These are phyloP conservation scores for Caenorhabditis tropicalis DNA, from an alignment of 1,140 invertebrate genomes.

Conservation along the genomic window DNA sequence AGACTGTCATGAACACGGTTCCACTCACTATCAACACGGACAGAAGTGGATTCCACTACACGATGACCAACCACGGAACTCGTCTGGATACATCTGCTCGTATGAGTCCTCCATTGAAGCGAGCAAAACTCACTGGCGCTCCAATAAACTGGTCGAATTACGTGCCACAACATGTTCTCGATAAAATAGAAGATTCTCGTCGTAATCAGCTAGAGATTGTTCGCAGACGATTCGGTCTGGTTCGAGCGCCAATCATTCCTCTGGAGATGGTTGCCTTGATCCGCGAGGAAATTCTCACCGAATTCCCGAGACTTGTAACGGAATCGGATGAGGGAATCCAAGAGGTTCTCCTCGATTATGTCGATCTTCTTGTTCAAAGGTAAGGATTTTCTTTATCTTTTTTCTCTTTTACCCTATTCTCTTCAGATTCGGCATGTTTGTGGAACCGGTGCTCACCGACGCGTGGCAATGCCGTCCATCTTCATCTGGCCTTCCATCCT, in stretches of 20 bases:
- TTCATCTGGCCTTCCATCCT: constrained; percentile 33
- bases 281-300: constrained; percentile 3
- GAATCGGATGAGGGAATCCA: constrained; percentile 25
- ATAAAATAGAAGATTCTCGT: constrained; percentile 12
- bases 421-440: constrained; percentile 54
- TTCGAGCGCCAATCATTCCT: not conserved
- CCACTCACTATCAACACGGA: not conserved
- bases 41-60: constrained; percentile 23
- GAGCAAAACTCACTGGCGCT: not conserved
- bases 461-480: constrained; percentile 39
- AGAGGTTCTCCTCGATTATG: not conserved
- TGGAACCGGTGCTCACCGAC: constrained; percentile 49
- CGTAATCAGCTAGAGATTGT: constrained; percentile 26
- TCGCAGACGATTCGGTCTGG: not conserved
- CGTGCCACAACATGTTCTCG: constrained; percentile 2
- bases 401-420: not conserved
- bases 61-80: constrained; percentile 40
- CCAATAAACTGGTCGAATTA: not conserved
- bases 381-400: not conserved
- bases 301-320: not conserved
- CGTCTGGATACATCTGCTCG: not conserved
- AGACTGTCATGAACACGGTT: not conserved
- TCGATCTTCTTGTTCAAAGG: constrained; percentile 37
- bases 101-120: constrained; percentile 49
- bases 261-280: constrained; percentile 16